Evolutionary conservation across 2,113 vertebrate species (phyloP).

Genomic region (Pluvialis apricaria): DNA sequence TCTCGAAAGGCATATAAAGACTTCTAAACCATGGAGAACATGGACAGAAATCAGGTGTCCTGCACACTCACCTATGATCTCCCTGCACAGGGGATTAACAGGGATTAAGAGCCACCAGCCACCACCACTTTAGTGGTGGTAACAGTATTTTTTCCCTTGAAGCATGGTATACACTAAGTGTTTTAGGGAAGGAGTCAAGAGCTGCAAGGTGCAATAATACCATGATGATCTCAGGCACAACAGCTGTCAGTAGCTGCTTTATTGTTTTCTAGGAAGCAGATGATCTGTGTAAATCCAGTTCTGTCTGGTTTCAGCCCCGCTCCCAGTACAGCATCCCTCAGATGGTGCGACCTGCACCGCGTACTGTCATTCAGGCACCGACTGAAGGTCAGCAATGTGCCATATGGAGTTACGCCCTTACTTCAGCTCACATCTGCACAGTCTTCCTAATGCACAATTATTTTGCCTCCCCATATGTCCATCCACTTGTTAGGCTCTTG

Average conservation of each 20-base stretch:
- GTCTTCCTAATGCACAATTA: constrained; percentile 65
- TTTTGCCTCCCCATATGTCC: constrained; percentile 80
- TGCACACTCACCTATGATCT: not conserved
- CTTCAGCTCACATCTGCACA: constrained; percentile 66
- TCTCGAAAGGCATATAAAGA: not conserved
- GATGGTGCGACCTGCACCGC: constrained; percentile 14
- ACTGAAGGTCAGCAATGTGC: constrained; percentile 58
- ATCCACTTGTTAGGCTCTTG: constrained; percentile 76
- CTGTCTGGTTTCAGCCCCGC: not conserved
- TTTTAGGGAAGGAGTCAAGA: not conserved
- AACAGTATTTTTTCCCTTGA: not conserved
- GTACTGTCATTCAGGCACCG: constrained; percentile 67
- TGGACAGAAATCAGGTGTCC: not conserved
- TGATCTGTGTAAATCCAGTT: not conserved
- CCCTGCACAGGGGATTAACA: not conserved
- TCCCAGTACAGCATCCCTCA: not conserved
- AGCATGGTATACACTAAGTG: not conserved
- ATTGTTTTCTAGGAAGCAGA: constrained; percentile 31
- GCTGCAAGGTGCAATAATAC: not conserved
- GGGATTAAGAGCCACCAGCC: not conserved
- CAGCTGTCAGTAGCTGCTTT: not conserved
- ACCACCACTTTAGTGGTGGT: not conserved
- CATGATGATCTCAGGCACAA: not conserved
- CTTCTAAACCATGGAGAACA: not conserved
- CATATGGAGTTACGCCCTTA: constrained; percentile 64